Evolutionary conservation across 2,797 vertebrate species (phyloP).

Genomic region (Holocentrus rufus): DNA sequence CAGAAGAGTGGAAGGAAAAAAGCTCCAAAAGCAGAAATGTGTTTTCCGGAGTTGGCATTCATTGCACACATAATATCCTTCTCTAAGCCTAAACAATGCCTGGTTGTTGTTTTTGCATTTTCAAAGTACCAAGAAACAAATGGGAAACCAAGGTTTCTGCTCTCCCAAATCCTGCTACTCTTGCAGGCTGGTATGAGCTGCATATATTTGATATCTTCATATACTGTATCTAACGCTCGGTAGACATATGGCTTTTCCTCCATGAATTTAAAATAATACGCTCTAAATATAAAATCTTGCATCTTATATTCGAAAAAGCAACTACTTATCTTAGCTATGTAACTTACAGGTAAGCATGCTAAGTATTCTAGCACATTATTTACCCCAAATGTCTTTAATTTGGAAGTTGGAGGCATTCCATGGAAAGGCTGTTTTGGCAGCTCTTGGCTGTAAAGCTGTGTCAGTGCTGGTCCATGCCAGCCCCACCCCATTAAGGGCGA

Average conservation of each 20-base stretch:
- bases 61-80: conserved; percentile 45
- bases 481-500: conserved; percentile 79
- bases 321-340: conserved; percentile 33
- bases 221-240: too few species aligned
- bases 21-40: conserved; percentile 41
- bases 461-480: conserved; percentile 76
- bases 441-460: conserved; percentile 71
- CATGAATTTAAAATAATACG: conserved; percentile 25
- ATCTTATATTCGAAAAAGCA: conserved; percentile 33
- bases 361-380: conserved; percentile 59
- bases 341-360: conserved; percentile 36
- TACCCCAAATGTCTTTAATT: conserved; percentile 70
- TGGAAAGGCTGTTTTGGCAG: conserved; percentile 72
- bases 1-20: conserved; percentile 37
- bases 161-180: background rate
- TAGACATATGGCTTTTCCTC: background rate
- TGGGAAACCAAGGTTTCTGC: background rate
- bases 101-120: conserved; percentile 17
- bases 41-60: conserved; percentile 52
- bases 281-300: conserved; percentile 10
- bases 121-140: conserved; percentile 45
- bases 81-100: conserved; percentile 48
- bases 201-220: conserved; percentile 11
- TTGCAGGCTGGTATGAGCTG: conserved; percentile 5
- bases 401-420: conserved; percentile 63